These are phyloP conservation scores for Coreoperca whiteheadi DNA, from an alignment of 2,113 vertebrate genomes.

Conservation along the genomic window DNA sequence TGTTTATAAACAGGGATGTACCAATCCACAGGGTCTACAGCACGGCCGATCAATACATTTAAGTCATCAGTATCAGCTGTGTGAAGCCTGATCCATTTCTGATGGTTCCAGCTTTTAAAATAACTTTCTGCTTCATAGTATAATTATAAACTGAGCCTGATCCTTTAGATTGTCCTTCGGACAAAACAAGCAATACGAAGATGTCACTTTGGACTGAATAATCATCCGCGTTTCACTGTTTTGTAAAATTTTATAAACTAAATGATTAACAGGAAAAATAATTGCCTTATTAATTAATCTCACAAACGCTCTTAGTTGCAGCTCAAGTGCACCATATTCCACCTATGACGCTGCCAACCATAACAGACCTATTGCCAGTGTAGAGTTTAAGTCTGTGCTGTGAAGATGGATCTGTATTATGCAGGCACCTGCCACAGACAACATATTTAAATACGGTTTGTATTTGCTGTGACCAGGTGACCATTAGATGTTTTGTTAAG, in stretches of 20 bases:
- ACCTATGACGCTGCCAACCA: neutral
- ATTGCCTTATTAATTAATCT: neutral
- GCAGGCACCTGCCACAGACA: neutral
- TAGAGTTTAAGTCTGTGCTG: neutral
- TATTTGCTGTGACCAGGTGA: neutral
- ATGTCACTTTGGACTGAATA: neutral
- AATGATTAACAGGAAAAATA: neutral
- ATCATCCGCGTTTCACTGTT: neutral
- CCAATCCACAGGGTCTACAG: too few species aligned
- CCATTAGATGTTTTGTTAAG: neutral
- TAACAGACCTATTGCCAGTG: neutral
- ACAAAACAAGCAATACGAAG: too few species aligned
- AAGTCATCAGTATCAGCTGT: too few species aligned
- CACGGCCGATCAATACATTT: too few species aligned
- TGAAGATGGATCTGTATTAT: neutral
- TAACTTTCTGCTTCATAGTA: neutral
- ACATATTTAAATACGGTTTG: neutral
- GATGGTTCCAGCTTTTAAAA: neutral
- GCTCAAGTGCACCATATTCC: neutral
- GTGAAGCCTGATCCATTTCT: too few species aligned
- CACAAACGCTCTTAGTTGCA: neutral
- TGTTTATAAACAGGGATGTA: neutral
- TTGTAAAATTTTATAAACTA: neutral
- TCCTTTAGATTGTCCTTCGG: neutral
- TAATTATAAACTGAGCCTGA: too few species aligned